These are phyloP conservation scores for Ammodytes dubius DNA, from an alignment of 2,113 vertebrate genomes.

Conservation along the genomic window DNA sequence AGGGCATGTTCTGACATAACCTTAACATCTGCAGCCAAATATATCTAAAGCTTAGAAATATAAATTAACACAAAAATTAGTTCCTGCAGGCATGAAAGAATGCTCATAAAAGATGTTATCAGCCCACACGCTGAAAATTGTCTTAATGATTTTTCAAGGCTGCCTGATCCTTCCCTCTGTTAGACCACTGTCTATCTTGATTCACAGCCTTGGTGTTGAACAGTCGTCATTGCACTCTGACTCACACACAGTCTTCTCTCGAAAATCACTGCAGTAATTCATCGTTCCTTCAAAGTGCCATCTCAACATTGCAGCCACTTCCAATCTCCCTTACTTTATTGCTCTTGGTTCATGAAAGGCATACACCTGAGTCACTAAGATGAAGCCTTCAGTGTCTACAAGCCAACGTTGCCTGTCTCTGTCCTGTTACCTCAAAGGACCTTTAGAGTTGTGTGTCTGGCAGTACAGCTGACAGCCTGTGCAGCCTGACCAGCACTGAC, in stretches of 20 bases:
- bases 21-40: conserved; percentile 49
- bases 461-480: conserved; percentile 1
- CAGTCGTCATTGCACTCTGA: too few relatives aligned
- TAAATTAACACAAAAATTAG: conserved; percentile 21
- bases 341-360: conserved; percentile 40
- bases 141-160: conserved; percentile 14
- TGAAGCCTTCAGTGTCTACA: conserved; percentile 43
- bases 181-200: background rate
- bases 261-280: conserved; percentile 41
- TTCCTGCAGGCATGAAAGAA: conserved; percentile 8
- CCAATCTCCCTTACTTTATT: conserved; percentile 52
- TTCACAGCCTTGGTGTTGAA: background rate
- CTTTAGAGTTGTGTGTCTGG: conserved; percentile 48
- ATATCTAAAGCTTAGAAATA: conserved; percentile 30
- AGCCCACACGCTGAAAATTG: background rate
- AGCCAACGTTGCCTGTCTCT: conserved; percentile 47
- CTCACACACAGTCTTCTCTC: conserved; percentile 3
- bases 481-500: conserved; percentile 23
- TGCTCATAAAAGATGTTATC: background rate
- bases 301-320: conserved; percentile 52
- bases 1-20: conserved; percentile 53
- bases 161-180: background rate
- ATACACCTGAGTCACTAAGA: conserved; percentile 28
- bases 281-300: conserved; percentile 37
- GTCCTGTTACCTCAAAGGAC: conserved; percentile 64